Conservation (phyloP, 2,888 invertebrate genomes). For the Sminthurides aquaticus region DNA sequence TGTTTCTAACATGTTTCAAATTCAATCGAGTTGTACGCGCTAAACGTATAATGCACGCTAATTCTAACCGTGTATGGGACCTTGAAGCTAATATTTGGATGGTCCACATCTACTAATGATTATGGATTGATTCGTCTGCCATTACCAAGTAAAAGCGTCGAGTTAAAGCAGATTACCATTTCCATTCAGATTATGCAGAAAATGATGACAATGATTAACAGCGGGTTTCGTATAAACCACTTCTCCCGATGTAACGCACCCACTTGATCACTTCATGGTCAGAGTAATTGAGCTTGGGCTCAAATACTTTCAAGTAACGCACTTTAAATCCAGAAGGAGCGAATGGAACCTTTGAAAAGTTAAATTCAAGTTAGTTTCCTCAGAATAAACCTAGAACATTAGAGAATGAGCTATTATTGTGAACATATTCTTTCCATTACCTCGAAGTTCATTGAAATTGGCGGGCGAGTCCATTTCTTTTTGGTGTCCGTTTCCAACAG, state of each 20-base stretch:
- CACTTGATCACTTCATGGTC: conserved; percentile 99
- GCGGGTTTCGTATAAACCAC: conserved; percentile 97
- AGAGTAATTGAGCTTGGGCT: conserved; percentile 98
- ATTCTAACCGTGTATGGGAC: too few relatives aligned
- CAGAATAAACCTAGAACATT: neutral
- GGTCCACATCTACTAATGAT: neutral
- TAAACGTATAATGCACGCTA: too few relatives aligned
- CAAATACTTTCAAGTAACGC: conserved; percentile 97
- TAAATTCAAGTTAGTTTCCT: neutral
- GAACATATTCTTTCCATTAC: conserved; percentile 48
- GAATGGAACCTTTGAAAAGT: conserved; percentile 73
- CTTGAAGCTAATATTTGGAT: too few relatives aligned
- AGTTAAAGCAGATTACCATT: neutral
- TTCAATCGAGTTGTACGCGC: too few relatives aligned
- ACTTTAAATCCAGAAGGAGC: conserved; percentile 99
- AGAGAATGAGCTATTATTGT: too few relatives aligned
- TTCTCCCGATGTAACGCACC: conserved; percentile 98
- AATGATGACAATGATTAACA: conserved; percentile 59
- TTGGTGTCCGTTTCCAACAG: conserved; percentile 96
- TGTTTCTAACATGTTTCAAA: too few relatives aligned
- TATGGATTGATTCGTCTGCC: neutral
- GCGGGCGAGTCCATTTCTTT: conserved; percentile 99
- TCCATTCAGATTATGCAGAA: neutral
- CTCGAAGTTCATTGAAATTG: conserved; percentile 99
- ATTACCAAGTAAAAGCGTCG: neutral